Conservation (phyloP, 2,113 vertebrate species). For the Phoxinus phoxinus region DNA sequence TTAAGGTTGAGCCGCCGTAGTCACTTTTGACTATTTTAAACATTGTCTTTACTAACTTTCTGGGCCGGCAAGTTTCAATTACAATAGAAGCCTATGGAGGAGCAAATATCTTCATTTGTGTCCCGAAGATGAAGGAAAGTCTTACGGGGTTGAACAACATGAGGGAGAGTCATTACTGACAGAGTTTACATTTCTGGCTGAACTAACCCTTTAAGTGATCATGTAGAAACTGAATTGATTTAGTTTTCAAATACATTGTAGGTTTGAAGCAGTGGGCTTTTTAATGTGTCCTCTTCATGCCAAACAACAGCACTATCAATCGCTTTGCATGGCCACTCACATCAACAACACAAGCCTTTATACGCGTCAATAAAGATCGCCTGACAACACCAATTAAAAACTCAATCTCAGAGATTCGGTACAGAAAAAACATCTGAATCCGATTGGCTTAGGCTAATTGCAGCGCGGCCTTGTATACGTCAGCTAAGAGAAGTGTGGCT, state of each 20-base stretch:
- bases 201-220: no score
- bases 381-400: not conserved
- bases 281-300: not conserved
- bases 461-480: not conserved
- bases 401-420: not conserved
- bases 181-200: no score
- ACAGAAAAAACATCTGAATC: not conserved
- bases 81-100: no score
- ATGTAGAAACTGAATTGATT: not conserved
- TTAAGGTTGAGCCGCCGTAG: no score
- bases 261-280: not conserved
- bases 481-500: not conserved
- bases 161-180: no score
- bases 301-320: not conserved
- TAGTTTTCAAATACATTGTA: not conserved
- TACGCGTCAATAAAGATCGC: not conserved
- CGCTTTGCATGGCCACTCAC: not conserved
- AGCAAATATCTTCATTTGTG: no score
- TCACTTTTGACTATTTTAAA: no score
- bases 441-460: not conserved
- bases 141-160: no score
- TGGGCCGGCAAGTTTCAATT: no score
- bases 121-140: no score
- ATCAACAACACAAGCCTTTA: not conserved
- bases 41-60: no score